A percentile compares a stretch with the other conserved stretches of the same genome.
phyloP scores from a whole-genome alignment of 2,797 vertebrate species.

The Gallinago nigripennis region DNA sequence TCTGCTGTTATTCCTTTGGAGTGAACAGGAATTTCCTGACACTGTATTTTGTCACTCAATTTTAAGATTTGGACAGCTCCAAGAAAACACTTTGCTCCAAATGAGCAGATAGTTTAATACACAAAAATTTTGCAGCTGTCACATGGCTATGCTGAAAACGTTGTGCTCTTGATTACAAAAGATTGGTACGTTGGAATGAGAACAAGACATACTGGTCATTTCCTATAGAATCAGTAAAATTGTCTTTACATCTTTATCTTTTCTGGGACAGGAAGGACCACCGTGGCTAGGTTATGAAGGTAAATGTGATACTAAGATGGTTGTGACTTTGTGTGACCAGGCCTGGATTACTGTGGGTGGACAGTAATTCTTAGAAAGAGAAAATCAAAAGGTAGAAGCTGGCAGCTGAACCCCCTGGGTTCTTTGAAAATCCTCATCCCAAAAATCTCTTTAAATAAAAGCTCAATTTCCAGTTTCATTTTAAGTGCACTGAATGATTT shows the following conservation, averaged over 20 bases:
- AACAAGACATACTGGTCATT: neutral
- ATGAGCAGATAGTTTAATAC: slow-evolving; percentile 16
- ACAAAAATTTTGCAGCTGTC: neutral
- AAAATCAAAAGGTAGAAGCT: neutral
- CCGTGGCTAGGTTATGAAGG: neutral
- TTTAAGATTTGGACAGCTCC: slow-evolving; percentile 36
- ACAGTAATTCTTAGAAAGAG: neutral
- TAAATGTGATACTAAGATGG: neutral
- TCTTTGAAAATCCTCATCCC: neutral
- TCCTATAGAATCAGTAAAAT: neutral
- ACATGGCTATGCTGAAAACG: neutral
- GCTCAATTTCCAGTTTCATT: neutral
- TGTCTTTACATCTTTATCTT: neutral
- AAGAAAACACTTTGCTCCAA: slow-evolving; percentile 39
- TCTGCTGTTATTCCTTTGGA: slow-evolving; percentile 35
- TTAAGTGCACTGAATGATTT: neutral
- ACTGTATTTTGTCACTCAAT: neutral
- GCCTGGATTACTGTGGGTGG: neutral
- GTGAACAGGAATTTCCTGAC: slow-evolving; percentile 2
- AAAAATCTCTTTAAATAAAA: neutral
- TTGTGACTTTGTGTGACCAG: neutral
- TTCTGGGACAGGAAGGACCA: neutral
- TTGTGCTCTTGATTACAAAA: neutral
- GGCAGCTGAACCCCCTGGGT: neutral
- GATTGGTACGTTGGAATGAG: neutral